phyloP scores from a whole-genome alignment of 2,888 invertebrate species.

The Macrosiphum euphorbiae region DNA sequence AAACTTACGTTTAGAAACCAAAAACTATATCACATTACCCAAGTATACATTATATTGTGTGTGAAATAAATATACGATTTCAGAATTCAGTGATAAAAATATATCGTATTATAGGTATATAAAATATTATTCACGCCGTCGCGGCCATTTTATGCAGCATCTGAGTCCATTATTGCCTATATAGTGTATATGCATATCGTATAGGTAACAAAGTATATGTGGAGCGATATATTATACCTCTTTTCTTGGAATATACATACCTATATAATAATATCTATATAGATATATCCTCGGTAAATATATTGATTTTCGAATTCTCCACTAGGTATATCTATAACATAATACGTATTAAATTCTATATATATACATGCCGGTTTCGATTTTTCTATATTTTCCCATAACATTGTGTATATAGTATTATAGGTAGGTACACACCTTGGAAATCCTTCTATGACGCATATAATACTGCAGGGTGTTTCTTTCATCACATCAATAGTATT shows the following conservation, averaged over 20 bases:
- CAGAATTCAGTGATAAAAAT: no score
- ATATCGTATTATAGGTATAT: no score
- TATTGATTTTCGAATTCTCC: background rate
- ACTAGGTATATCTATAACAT: background rate
- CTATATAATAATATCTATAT: background rate
- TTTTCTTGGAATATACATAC: background rate
- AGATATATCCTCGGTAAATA: background rate
- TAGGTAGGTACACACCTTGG: background rate
- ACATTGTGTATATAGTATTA: background rate
- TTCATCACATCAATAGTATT: background rate
- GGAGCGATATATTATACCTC: background rate
- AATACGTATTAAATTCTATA: background rate
- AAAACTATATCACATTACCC: no score
- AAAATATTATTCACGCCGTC: no score
- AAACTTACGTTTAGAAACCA: no score
- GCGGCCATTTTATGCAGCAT: background rate
- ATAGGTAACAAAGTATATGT: no score
- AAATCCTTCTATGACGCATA: background rate
- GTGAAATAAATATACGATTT: no score
- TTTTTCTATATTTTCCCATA: background rate
- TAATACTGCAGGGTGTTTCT: background rate
- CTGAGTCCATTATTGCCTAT: background rate
- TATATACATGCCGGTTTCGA: background rate
- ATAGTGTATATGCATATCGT: background rate
- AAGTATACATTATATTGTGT: no score